Conservation (phyloP, 2,113 vertebrate species). For the Poeciliopsis retropinna region DNA sequence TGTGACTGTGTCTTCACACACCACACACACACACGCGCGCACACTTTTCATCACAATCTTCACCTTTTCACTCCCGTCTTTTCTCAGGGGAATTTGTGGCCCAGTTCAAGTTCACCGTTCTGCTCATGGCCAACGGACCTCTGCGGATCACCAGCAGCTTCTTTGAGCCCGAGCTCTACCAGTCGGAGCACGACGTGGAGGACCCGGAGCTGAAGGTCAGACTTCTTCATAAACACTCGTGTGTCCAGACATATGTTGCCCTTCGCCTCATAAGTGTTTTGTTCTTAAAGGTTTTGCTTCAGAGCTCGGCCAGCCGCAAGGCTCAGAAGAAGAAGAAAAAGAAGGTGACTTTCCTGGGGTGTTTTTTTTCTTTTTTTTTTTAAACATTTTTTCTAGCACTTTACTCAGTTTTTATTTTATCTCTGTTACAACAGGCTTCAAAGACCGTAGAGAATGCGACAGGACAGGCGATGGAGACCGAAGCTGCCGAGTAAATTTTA, state of each 20-base stretch:
- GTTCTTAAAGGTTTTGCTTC: conserved; percentile 87
- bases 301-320: conserved; percentile 96
- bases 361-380: no score
- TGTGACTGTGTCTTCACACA: no score
- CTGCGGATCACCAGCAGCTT: conserved; percentile 94
- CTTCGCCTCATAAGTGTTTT: conserved; percentile 1
- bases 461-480: conserved; percentile 87
- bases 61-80: not conserved
- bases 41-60: not conserved
- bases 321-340: conserved; percentile 99
- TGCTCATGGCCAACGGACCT: conserved; percentile 97
- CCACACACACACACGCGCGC: no score
- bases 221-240: not conserved
- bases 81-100: conserved; percentile 91
- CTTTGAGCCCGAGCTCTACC: conserved; percentile 93
- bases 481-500: conserved; percentile 86
- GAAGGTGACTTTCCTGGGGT: conserved; percentile 82
- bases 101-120: conserved; percentile 98
- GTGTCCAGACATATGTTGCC: not conserved
- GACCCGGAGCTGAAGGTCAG: conserved; percentile 93
- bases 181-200: conserved; percentile 93
- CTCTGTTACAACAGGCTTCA: conserved; percentile 83
- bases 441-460: conserved; percentile 93
- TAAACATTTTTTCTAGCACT: not conserved
- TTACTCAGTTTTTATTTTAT: conserved; percentile 1